Evolutionary conservation across 92 coral and sea anemone species (phyloP), one percentile per base, ranked within the genome.

Genomic region (Chrysogorgia sp.): DNA sequence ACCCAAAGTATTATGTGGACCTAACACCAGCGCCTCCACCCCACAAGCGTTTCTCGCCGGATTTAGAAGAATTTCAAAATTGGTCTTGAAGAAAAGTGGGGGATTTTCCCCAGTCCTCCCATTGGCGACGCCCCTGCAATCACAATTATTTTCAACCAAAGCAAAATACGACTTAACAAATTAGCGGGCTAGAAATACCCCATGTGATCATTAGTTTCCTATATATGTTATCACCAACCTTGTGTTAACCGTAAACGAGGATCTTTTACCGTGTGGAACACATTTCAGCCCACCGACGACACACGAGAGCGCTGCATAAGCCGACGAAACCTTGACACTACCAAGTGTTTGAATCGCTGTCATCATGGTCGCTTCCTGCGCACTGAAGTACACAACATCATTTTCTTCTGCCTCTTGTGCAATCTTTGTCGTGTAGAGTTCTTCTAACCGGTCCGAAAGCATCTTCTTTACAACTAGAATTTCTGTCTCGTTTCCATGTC

Each of bases 401-500:
- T 94, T 94, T 71, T 94, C 98, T 79, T 94, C 97, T 17, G 98
- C 97, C 12, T 94, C 98, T 35, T 93, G 97, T 67, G 86, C 92
- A 58, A 92, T 84, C 84, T 94, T 94, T 35, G 97, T 71, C 40
- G 98, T 84, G 75, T 91, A 84, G 40, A 94, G 91, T 53, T 89
- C 92, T 66, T 92, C 90, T 26, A 94, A 80, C 70, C 98, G 87
- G 67, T 94, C 97, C 30, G 96, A 94, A 0, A 94, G 90, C 88
- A 91, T 90, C 58, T 91, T 91, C 77, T 91, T 91, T 56, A 94
- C 92, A 30, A 94, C 98, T 23, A 94, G 87, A 35, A 94, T 89
- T 86, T 94, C 98, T 40, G 92, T 96, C n/a, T 96, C 86, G 71
- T 94, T 94, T 0, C 98, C 98, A 61, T 94, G 97, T 40, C 90